Evolutionary conservation across 2,113 vertebrate genomes (phyloP), one percentile per base, ranked within the genome.

Genomic region (Centrocercus urophasianus): DNA sequence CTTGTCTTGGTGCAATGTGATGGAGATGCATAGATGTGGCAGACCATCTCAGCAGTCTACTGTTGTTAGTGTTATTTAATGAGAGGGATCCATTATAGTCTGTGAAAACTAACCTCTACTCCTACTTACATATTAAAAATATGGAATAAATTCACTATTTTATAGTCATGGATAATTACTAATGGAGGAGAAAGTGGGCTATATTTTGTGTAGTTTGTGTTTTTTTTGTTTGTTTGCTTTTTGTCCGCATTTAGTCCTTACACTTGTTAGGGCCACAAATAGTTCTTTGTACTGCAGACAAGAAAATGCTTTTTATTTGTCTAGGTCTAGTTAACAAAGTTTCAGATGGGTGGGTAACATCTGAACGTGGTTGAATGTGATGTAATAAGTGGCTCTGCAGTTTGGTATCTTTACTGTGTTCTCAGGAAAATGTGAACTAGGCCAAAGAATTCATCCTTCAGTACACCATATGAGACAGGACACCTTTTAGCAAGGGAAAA

Each of bases 401-500:
- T 86, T 88, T 3, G 43, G 42, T 69, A 3, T 27, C 59, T 81
- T 69, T 74, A 69, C 34, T 45, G 10, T 73, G 34, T 70, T 89
- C 40, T 84, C 6, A 34, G 57, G 47, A 82, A 93, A 73, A 71
- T 59, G 50, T 83, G 66, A 76, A 77, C n/a, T 85, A 45, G 91
- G 48, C 48, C 48, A 50, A 50, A 50, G 22, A 13, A 50, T 50
- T 50, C 21, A 50, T 24, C 22, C 22, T 50, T 50, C 48, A 24
- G 48, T 50, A 6, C 47, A 24, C 11, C 13, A 0, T 86, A 28
- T 73, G 40, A 85, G 42, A 59, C 24, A 59, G 18, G 91, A n/a
- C 87, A 65, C 45, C 48, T 89, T 82, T 94, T 54, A 87, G 81
- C 75, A 63, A 80, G 76, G 59, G 71, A 84, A 85, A 89, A 74